These are phyloP conservation scores for Australoheros scitulus DNA, from an alignment of 2,113 vertebrate genomes.

Conservation along the genomic window DNA sequence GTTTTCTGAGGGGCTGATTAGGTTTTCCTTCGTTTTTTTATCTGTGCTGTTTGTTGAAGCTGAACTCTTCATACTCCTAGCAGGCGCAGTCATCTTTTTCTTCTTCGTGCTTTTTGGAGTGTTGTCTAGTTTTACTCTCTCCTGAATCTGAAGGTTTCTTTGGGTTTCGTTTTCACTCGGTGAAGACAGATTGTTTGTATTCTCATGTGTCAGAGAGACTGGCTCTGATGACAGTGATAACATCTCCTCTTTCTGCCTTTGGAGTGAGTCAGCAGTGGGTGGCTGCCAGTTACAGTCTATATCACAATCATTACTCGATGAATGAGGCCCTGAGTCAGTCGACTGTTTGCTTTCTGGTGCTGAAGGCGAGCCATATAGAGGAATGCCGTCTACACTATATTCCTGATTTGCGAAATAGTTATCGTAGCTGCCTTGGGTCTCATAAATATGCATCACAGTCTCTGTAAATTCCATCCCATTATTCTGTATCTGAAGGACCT, in stretches of 20 bases:
- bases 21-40: constrained; percentile 46
- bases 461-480: constrained; percentile 74
- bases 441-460: constrained; percentile 75
- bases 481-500: constrained; percentile 77
- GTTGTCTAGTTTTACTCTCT: constrained; percentile 21
- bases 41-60: constrained; percentile 49
- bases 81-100: constrained; percentile 43
- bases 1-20: constrained; percentile 29
- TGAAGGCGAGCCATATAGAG: constrained; percentile 32
- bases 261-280: constrained; percentile 55
- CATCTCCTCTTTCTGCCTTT: constrained; percentile 69
- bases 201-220: constrained; percentile 19
- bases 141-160: constrained; percentile 5
- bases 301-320: constrained; percentile 70
- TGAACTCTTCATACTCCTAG: constrained; percentile 35
- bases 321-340: constrained; percentile 42
- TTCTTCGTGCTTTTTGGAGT: constrained; percentile 16
- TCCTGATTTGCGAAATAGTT: constrained; percentile 71
- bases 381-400: constrained; percentile 35
- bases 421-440: constrained; percentile 68
- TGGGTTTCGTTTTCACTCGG: constrained; percentile 24
- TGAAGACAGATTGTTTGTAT: constrained; percentile 41
- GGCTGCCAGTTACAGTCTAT: constrained; percentile 64
- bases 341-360: constrained; percentile 45
- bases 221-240: constrained; percentile 74